A percentile compares a stretch with the other conserved stretches of the same genome.
Evolutionary conservation across 2,113 vertebrate species (phyloP).

Genomic region (Mastomys coucha): DNA sequence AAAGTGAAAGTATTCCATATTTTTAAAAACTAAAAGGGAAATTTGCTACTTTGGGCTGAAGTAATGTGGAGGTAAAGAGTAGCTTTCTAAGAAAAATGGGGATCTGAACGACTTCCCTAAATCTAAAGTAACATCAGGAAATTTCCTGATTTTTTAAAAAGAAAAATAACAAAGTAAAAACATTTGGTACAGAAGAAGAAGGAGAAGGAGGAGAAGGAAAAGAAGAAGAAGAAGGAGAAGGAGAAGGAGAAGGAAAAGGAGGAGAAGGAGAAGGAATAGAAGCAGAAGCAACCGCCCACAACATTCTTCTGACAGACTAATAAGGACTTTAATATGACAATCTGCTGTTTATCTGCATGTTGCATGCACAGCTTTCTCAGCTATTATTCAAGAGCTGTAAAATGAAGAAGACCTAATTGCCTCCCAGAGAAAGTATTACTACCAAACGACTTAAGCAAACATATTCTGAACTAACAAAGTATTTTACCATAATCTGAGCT

Average conservation of each 20-base stretch:
- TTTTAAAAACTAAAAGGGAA: neutral
- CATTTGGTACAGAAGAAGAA: no score
- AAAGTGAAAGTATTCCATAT: neutral
- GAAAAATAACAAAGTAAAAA: no score
- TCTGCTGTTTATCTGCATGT: conserved; percentile 73
- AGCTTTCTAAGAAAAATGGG: conserved; percentile 54
- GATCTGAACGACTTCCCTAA: conserved; percentile 34
- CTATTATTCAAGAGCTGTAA: conserved; percentile 73
- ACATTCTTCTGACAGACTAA: conserved; percentile 76
- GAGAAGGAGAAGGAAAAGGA: no score
- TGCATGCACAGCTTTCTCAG: conserved; percentile 67
- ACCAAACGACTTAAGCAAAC: conserved; percentile 76
- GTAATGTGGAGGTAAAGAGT: neutral
- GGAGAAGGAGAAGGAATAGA: no score
- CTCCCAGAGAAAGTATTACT: conserved; percentile 75
- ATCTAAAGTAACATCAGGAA: conserved; percentile 46
- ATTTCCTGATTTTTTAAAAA: neutral
- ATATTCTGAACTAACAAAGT: conserved; percentile 79
- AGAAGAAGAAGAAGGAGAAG: no score
- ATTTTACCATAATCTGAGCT: conserved; percentile 72
- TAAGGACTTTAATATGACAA: conserved; percentile 80
- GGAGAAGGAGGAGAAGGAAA: no score
- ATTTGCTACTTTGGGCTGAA: conserved; percentile 22
- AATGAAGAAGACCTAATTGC: conserved; percentile 77
- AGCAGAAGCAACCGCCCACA: neutral